Base-by-base conservation (phyloP, 1,140 invertebrate species). In the Aphelinus certus region DNA sequence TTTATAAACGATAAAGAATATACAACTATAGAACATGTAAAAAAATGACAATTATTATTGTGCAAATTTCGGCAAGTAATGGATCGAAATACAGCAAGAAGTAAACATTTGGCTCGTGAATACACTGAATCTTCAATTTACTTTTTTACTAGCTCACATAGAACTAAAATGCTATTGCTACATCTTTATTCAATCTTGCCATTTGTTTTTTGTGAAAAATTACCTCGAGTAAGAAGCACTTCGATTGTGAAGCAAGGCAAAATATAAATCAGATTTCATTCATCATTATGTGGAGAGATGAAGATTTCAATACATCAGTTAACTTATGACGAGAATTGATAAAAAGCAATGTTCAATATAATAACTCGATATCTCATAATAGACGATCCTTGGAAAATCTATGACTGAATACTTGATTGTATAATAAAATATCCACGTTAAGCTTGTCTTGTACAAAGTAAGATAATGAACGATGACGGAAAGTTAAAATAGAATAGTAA, bases 141-240 rank as follows among this genome's bases (percentile, higher is more conserved):
- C n/a, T 66, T 42, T 7, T 70, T 9, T 68, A 63, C 56, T 68
- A 64, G 26, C 49, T 66, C 3, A 72, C 51, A 67, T 49, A n/a
- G 45, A 64, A 45, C 60, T 64, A 68, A 64, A 4, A 46, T 9
- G 7, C 73, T 75, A 71, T 58, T 9, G 53, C 69, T 76, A 76
- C 47, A 68, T 48, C 57, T 71, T 65, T 60, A 67, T 71, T 55
- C 26, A 69, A 6, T 61, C 45, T 65, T 57, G 68, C 43, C 26
- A 26, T 26, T 26, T 26, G 26, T 26, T 62, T 64, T 1, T 7
- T 71, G 66, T 53, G 48, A 53, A 61, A 78, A 85, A 78, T 86
- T 86, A 86, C 83, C 84, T 86, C 83, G 7, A 83, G 79, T 75
- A 82, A 78, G 80, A 74, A 73, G 82, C 76, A 82, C 80, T 87